These are phyloP conservation scores for Camponotus fellah DNA, from an alignment of 2,888 invertebrate species.

Conservation along the genomic window DNA sequence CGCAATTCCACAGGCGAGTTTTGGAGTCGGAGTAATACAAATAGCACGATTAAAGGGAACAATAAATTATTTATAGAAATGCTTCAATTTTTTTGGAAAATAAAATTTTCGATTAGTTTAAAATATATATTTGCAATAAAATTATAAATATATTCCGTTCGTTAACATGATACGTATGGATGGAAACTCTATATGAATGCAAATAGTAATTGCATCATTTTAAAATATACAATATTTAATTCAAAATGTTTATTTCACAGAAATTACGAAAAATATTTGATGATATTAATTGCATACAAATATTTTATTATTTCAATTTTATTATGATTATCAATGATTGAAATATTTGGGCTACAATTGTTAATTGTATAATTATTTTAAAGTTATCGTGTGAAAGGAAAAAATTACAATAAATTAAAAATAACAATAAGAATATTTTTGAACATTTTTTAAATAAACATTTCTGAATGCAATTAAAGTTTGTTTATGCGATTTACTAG, in stretches of 20 bases:
- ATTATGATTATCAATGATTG: neutral
- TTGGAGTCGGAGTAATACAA: neutral
- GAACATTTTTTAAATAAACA: neutral
- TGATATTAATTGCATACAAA: neutral
- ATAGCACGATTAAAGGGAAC: neutral
- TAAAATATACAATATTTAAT: neutral
- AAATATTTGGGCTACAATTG: neutral
- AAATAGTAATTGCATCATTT: neutral
- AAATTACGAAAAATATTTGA: neutral
- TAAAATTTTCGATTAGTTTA: slow-evolving; percentile 1
- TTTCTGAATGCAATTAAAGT: neutral
- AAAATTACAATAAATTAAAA: too few relatives aligned
- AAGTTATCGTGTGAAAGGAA: neutral
- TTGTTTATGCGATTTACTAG: neutral
- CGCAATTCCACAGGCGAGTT: neutral
- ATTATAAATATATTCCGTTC: neutral
- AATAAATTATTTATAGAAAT: neutral
- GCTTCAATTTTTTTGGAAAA: neutral
- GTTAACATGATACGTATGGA: neutral
- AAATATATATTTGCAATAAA: neutral
- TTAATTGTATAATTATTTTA: neutral
- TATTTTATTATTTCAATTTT: neutral
- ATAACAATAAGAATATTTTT: neutral
- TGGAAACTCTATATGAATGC: neutral
- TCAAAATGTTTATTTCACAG: neutral